These are phyloP conservation scores for Hiodon tergisus DNA, from an alignment of 2,113 vertebrate genomes.

Conservation along the genomic window DNA sequence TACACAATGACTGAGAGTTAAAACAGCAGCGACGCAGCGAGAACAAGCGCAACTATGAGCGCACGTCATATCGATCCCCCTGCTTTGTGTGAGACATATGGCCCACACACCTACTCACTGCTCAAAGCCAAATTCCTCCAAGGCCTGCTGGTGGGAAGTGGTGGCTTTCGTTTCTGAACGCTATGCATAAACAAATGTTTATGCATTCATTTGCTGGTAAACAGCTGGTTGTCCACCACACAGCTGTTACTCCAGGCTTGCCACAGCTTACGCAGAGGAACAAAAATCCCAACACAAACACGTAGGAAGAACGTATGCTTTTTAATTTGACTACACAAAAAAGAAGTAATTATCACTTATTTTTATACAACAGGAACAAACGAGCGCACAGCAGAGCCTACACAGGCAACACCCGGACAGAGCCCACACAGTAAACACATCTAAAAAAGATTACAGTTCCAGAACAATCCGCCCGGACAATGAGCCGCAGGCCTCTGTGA, in stretches of 20 bases:
- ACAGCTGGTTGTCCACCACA: constrained; percentile 4
- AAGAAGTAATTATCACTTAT: no score
- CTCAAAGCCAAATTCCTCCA: not conserved
- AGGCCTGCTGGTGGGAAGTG: constrained; percentile 4
- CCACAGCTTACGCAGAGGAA: not conserved
- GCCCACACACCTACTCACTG: not conserved
- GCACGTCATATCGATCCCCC: no score
- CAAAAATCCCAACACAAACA: not conserved
- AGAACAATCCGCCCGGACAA: no score
- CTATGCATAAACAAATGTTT: constrained; percentile 21
- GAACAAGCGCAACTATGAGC: no score
- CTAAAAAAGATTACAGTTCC: no score
- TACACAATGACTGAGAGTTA: not conserved
- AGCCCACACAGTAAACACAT: no score
- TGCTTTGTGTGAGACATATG: not conserved
- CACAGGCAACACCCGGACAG: no score
- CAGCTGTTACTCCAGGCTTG: constrained; percentile 12
- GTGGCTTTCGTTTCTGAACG: not conserved
- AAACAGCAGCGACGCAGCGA: no score
- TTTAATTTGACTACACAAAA: not conserved
- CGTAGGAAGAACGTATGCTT: not conserved
- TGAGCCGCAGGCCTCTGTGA: no score
- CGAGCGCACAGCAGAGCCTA: no score
- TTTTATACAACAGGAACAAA: no score
- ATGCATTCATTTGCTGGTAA: constrained; percentile 9